These are phyloP conservation scores for Apamea epomidion DNA, from an alignment of 2,888 invertebrate genomes.

Conservation along the genomic window DNA sequence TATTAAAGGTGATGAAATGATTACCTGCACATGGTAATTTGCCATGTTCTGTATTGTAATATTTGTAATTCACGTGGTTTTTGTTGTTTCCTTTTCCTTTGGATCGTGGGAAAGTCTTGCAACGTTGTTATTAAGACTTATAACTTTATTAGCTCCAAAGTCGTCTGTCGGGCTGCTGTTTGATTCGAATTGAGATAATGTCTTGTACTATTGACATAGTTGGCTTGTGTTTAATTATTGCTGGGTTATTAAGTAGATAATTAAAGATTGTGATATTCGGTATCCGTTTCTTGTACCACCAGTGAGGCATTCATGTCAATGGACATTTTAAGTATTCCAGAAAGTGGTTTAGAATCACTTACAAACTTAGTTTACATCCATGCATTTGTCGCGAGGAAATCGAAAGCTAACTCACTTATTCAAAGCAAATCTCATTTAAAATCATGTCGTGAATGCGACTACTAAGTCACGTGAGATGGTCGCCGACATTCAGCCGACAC, in stretches of 20 bases:
- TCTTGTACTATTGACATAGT: conserved; percentile 36
- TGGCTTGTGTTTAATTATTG: conserved; percentile 32
- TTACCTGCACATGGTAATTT: conserved; percentile 72
- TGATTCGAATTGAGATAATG: conserved; percentile 42
- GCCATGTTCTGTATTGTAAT: conserved; percentile 69
- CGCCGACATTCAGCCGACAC: conserved; percentile 28
- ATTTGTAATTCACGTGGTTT: conserved; percentile 64
- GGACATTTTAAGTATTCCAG: conserved; percentile 3
- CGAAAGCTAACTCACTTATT: conserved; percentile 32
- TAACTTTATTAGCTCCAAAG: conserved; percentile 59
- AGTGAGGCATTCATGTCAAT: conserved; percentile 7
- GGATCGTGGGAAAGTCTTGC: conserved; percentile 69
- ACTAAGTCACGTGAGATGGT: conserved; percentile 32
- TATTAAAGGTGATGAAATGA: conserved; percentile 76
- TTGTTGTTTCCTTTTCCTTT: conserved; percentile 66
- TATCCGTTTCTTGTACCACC: conserved; percentile 25
- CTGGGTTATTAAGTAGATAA: conserved; percentile 22
- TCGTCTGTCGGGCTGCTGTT: conserved; percentile 48
- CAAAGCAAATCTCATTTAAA: conserved; percentile 46
- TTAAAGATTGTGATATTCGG: conserved; percentile 32
- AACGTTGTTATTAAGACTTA: conserved; percentile 55
- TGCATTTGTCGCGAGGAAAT: conserved; percentile 35
- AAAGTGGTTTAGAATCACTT: conserved; percentile 14
- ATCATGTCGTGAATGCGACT: conserved; percentile 38
- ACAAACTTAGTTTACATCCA: conserved; percentile 2